Conservation (phyloP, 2,888 invertebrate genomes). For the Listrodromus nycthemerus region DNA sequence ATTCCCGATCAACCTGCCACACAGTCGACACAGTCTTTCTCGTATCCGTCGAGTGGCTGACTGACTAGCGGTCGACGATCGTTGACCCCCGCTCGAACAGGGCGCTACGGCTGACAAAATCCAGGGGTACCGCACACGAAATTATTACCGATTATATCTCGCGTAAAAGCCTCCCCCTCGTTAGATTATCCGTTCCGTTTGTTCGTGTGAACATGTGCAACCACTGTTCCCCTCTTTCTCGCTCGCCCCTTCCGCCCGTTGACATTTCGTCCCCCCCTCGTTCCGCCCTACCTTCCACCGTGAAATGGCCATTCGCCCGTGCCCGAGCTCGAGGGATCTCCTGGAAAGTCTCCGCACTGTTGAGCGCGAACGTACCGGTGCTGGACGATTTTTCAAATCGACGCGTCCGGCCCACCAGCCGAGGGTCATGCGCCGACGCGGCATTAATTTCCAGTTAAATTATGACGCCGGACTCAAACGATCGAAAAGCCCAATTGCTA, state of each 20-base stretch:
- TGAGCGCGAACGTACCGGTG: constrained; percentile 13
- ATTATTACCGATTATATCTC: constrained; percentile 80
- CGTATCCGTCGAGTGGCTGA: constrained; percentile 25
- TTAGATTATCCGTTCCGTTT: constrained; percentile 37
- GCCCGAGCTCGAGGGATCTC: constrained; percentile 70
- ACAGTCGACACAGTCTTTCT: constrained; percentile 11
- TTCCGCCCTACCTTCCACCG: constrained; percentile 75
- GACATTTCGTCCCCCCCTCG: constrained; percentile 74
- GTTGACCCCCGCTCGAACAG: constrained; percentile 68
- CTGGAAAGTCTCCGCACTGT: constrained; percentile 57
- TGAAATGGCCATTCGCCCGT: constrained; percentile 79
- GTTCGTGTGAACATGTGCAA: constrained; percentile 60
- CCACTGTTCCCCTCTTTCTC: constrained; percentile 39
- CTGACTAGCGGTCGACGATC: constrained; percentile 53
- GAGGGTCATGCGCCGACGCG: constrained; percentile 34
- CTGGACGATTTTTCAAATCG: constrained; percentile 65
- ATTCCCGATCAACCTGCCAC: constrained; percentile 49
- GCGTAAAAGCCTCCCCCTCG: constrained; percentile 71
- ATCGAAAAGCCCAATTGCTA: constrained; percentile 25
- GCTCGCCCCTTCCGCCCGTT: constrained; percentile 64
- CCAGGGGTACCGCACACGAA: constrained; percentile 65
- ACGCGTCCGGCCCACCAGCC: constrained; percentile 50
- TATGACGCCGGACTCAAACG: constrained; percentile 38
- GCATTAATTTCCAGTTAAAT: constrained; percentile 74
- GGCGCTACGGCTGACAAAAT: constrained; percentile 39